These are phyloP conservation scores for Solea solea DNA, from an alignment of 2,113 vertebrate species.

Conservation along the genomic window DNA sequence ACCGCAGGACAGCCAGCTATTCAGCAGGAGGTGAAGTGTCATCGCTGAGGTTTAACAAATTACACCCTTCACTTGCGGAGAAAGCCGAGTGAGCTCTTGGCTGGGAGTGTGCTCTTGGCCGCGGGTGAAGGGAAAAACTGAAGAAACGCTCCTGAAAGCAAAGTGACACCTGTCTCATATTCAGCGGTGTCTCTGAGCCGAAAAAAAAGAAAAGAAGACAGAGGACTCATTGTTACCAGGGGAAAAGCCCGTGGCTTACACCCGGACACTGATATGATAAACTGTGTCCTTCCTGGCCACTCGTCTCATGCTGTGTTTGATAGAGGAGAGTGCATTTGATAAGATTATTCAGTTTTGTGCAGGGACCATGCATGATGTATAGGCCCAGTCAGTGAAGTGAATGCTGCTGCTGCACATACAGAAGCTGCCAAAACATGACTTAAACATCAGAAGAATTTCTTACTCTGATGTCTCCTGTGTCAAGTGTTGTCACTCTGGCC, in stretches of 20 bases:
- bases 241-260: background rate
- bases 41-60: slow-evolving; percentile 64
- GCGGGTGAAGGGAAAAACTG: slow-evolving; percentile 21
- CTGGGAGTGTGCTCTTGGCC: slow-evolving; percentile 33
- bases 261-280: slow-evolving; percentile 36
- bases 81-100: slow-evolving; percentile 39
- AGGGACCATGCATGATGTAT: slow-evolving; percentile 18
- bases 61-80: slow-evolving; percentile 58
- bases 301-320: slow-evolving; percentile 25
- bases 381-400: slow-evolving; percentile 1
- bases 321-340: slow-evolving; percentile 39
- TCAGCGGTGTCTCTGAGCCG: slow-evolving; percentile 21
- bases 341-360: slow-evolving; percentile 27
- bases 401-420: background rate
- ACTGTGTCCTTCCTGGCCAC: slow-evolving; percentile 24
- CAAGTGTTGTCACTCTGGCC: background rate
- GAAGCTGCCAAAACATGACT: slow-evolving; percentile 5
- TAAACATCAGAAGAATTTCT: background rate
- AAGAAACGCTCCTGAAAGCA: slow-evolving; percentile 50
- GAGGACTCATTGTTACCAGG: slow-evolving; percentile 1
- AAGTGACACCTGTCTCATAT: slow-evolving; percentile 62
- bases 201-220: slow-evolving; percentile 26
- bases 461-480: background rate
- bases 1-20: slow-evolving; percentile 38
- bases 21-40: slow-evolving; percentile 58